Evolutionary conservation across 1,140 invertebrate species (phyloP).

Genomic region (Hirudo medicinalis): DNA sequence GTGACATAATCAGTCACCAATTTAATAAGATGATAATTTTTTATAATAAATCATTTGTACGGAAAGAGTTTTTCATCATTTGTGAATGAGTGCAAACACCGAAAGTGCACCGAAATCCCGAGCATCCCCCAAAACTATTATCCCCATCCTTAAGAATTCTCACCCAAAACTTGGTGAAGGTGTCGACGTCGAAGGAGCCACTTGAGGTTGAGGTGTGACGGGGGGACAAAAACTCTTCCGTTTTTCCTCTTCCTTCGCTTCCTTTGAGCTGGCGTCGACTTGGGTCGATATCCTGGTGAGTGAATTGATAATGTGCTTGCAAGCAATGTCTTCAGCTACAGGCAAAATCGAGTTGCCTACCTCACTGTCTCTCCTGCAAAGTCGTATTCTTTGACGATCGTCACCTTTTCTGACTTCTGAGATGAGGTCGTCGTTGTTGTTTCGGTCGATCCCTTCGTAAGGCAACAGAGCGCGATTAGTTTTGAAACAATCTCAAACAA

Average conservation of each 20-base stretch:
- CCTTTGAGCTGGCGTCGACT: constrained; percentile 47
- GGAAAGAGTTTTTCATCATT: too few species aligned
- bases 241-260: constrained; percentile 42
- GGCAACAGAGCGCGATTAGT: too few species aligned
- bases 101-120: too few species aligned
- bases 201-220: background rate
- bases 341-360: background rate
- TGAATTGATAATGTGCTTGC: background rate
- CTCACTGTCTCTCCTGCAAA: constrained; percentile 20
- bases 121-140: too few species aligned
- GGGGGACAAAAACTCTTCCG: constrained; percentile 24
- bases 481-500: too few species aligned
- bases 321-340: background rate
- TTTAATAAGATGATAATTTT: too few species aligned
- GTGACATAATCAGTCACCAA: too few species aligned
- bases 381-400: constrained; percentile 21
- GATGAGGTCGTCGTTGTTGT: background rate
- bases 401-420: constrained; percentile 13
- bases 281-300: constrained; percentile 48
- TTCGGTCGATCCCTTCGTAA: background rate
- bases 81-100: too few species aligned
- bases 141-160: too few species aligned
- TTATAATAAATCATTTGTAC: too few species aligned
- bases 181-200: background rate
- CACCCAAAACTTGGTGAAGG: background rate